phyloP scores from a whole-genome alignment of 2,113 vertebrate species.

The Ovis canadensis region DNA sequence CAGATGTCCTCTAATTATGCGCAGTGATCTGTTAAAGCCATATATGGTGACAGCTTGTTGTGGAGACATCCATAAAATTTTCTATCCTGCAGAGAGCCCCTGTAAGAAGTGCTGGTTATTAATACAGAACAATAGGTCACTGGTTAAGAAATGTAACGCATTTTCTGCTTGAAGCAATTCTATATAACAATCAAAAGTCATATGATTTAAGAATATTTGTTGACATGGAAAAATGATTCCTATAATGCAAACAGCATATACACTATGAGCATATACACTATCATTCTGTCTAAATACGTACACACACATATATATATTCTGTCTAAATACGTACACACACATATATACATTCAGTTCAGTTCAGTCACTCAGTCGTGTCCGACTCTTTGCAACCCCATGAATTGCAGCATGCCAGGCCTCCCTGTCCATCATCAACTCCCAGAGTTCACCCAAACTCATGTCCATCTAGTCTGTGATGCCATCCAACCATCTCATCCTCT shows the following conservation, averaged over 20 bases:
- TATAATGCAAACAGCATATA: not conserved
- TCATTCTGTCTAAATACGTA: not conserved
- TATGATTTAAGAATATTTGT: not conserved
- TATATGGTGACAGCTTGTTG: not conserved
- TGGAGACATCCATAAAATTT: not conserved
- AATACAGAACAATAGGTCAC: not conserved
- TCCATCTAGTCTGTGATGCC: too few relatives aligned
- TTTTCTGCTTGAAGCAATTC: slow-evolving; percentile 35
- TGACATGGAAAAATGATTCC: not conserved
- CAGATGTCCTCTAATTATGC: not conserved
- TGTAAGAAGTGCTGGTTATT: not conserved
- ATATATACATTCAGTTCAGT: not conserved
- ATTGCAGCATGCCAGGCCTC: too few relatives aligned
- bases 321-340: not conserved
- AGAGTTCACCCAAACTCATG: too few relatives aligned
- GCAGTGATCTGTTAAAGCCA: not conserved
- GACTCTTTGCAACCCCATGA: too few relatives aligned
- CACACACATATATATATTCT: not conserved
- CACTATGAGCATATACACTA: not conserved
- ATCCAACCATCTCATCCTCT: too few relatives aligned
- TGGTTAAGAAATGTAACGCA: not conserved
- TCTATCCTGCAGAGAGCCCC: not conserved
- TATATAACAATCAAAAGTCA: not conserved
- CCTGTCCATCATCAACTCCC: too few relatives aligned
- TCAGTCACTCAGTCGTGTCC: too few relatives aligned